Percentiles rank a stretch among this genome's conserved stretches.
phyloP scores from a whole-genome alignment of 53 echinoderm and acorn worm genomes.

The Temnopleurus reevesii region DNA sequence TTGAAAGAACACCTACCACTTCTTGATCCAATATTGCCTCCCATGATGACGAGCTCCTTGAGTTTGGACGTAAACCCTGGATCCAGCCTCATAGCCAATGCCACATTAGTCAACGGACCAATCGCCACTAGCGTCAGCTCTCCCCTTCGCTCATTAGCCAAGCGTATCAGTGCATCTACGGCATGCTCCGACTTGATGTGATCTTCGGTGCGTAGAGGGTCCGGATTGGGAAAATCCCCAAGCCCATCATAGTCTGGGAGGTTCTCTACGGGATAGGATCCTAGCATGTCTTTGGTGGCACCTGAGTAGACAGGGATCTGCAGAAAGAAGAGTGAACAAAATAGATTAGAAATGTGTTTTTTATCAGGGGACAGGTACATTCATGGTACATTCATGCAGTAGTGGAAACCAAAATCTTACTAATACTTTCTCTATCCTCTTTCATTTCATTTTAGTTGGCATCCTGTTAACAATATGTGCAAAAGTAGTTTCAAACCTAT shows the following conservation, averaged over 20 bases:
- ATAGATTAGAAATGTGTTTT: too few relatives aligned
- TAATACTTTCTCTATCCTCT: too few relatives aligned
- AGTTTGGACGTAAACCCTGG: slow-evolving; percentile 71
- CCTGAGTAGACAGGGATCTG: slow-evolving; percentile 83
- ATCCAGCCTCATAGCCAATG: slow-evolving; percentile 81
- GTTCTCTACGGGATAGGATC: not conserved
- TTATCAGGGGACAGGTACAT: too few relatives aligned
- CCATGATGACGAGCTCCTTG: slow-evolving; percentile 83
- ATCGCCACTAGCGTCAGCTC: slow-evolving; percentile 76
- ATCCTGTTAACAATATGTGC: too few relatives aligned
- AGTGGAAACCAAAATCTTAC: too few relatives aligned
- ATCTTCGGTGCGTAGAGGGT: slow-evolving; percentile 28
- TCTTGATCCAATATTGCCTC: slow-evolving; percentile 84
- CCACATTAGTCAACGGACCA: slow-evolving; percentile 88
- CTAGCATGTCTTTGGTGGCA: slow-evolving; percentile 57
- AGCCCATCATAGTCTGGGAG: slow-evolving; percentile 75
- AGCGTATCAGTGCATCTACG: slow-evolving; percentile 71
- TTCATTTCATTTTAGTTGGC: too few relatives aligned
- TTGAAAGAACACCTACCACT: too few relatives aligned
- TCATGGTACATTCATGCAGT: too few relatives aligned
- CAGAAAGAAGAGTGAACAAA: not conserved
- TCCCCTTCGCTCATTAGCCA: slow-evolving; percentile 69
- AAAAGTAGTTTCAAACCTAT: too few relatives aligned
- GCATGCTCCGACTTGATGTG: slow-evolving; percentile 77
- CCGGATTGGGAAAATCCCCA: slow-evolving; percentile 64